A percentile compares a stretch with the other conserved stretches of the same genome.
phyloP scores from a whole-genome alignment of 1,140 invertebrate species.

The Maniola jurtina region DNA sequence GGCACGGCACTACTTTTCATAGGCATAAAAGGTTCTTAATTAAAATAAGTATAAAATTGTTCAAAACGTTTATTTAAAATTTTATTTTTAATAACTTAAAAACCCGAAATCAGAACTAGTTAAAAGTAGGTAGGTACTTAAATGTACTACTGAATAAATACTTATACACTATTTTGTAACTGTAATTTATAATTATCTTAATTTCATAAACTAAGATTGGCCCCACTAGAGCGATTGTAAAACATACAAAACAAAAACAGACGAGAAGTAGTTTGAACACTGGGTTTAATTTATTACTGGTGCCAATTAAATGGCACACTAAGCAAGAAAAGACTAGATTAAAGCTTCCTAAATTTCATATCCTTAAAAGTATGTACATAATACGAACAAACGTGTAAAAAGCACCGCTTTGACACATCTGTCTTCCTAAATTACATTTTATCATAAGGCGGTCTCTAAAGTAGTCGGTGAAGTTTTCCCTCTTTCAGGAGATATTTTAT shows the following conservation, averaged over 20 bases:
- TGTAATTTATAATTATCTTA: conserved; percentile 41
- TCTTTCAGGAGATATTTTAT: conserved; percentile 61
- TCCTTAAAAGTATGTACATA: conserved; percentile 40
- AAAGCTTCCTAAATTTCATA: conserved; percentile 73
- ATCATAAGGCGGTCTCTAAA: conserved; percentile 82
- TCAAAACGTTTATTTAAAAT: conserved; percentile 75
- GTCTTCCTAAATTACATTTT: conserved; percentile 23
- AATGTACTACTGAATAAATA: conserved; percentile 75
- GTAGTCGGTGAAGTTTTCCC: conserved; percentile 69
- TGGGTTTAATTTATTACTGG: conserved; percentile 43
- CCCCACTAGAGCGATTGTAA: conserved; percentile 57
- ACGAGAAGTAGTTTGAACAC: conserved; percentile 43
- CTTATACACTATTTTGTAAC: conserved; percentile 66
- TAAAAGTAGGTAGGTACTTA: conserved; percentile 44
- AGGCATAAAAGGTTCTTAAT: neutral
- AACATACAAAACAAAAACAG: conserved; percentile 46
- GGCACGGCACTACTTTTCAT: no score
- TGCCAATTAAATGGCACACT: conserved; percentile 63
- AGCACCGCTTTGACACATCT: conserved; percentile 52
- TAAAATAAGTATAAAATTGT: conserved; percentile 30
- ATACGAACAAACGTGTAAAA: conserved; percentile 39
- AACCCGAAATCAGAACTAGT: conserved; percentile 72
- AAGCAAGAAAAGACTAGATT: conserved; percentile 76
- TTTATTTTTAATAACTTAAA: conserved; percentile 73
- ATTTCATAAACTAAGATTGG: conserved; percentile 63